Evolutionary conservation across 2,888 invertebrate species (phyloP), one percentile per base, ranked within the genome.

Genomic region (Crossocerus cetratus): DNA sequence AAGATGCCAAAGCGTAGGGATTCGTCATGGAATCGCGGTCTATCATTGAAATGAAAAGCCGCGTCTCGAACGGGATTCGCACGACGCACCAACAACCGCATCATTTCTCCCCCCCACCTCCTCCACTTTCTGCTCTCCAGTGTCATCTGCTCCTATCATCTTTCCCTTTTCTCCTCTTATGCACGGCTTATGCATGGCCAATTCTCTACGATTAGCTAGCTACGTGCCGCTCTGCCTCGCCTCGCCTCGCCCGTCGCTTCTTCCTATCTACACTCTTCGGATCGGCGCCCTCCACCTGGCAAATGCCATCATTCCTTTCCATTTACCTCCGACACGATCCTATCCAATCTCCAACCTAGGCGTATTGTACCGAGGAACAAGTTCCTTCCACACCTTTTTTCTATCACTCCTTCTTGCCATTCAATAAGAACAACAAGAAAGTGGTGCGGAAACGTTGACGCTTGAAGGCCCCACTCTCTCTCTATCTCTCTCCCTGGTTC

Each of bases 21-120:
- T n/a, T n/a, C 53, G 23, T 32, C 65, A 56, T 63, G 32, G 59
- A 64, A 4, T 49, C 57, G 78, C 81, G 83, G 84, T 80, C 66
- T 78, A 65, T 72, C 73, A 74, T 72, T 75, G 74, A 84, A 85
- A 85, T 86, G 85, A 85, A 85, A 86, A 86, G 76, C 80, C 81
- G 75, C 63, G 59, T 69, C 42, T n/a, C 72, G 72, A 43, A 66
- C 23, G 61, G 72, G 73, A 72, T 59, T 65, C 70, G 72, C 67
- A 59, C 56, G 74, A 44, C 0, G 49, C 14, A 11, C 49, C 49
- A 0, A 11, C 16, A 77, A 72, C 71, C 67, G 62, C 78, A 75
- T 80, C 84, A 83, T 84, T 85, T 81, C 75, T 74, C 66, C 72
- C 68, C 67, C 72, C 62, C 62, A 58, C 68, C 68, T 69, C 68